Conservation (phyloP, 2,888 invertebrate genomes). For the Eupithecia centaureata region DNA sequence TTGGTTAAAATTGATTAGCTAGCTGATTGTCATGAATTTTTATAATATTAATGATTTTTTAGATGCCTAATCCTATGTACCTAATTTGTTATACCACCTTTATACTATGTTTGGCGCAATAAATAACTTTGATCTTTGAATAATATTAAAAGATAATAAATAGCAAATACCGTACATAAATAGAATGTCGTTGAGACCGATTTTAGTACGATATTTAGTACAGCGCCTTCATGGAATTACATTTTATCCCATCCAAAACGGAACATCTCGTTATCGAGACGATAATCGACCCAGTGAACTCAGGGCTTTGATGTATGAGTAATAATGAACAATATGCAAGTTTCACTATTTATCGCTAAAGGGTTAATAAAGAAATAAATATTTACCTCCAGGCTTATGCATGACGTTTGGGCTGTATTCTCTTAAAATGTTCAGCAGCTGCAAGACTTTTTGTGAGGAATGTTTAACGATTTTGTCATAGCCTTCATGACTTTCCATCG, state of each 20-base stretch:
- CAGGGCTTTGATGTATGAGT: neutral
- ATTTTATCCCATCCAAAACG: neutral
- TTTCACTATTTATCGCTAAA: neutral
- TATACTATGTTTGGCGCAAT: too few relatives aligned
- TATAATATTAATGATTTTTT: too few relatives aligned
- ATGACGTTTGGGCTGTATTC: constrained; percentile 74
- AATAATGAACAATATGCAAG: neutral
- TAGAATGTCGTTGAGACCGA: too few relatives aligned
- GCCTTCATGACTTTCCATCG: constrained; percentile 73
- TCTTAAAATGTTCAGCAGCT: constrained; percentile 85
- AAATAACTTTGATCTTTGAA: too few relatives aligned
- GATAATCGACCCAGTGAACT: neutral
- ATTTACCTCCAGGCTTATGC: constrained; percentile 53
- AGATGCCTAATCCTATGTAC: too few relatives aligned
- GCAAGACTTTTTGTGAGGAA: constrained; percentile 86
- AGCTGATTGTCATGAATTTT: too few relatives aligned
- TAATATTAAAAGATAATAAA: too few relatives aligned
- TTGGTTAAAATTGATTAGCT: too few relatives aligned
- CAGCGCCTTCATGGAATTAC: too few relatives aligned
- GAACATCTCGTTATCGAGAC: neutral
- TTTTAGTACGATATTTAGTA: too few relatives aligned
- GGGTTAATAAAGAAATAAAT: neutral
- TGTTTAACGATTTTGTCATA: constrained; percentile 80
- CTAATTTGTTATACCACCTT: too few relatives aligned
- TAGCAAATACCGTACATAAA: too few relatives aligned